These are phyloP conservation scores for Noctuana brunneofusca DNA, from an alignment of 2,888 invertebrate genomes.

Conservation along the genomic window DNA sequence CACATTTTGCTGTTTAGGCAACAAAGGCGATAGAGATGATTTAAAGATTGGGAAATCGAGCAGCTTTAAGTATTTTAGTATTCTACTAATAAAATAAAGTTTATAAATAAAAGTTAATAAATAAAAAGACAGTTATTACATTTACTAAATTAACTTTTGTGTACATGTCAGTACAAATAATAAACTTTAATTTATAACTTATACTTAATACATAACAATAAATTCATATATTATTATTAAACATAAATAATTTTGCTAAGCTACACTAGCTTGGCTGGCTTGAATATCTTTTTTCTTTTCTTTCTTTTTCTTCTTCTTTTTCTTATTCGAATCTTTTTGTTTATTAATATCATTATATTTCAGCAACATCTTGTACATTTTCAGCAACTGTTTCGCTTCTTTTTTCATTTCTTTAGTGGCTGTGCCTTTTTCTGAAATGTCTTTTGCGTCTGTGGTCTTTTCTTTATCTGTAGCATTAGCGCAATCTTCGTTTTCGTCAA, in stretches of 20 bases:
- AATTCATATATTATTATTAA: neutral
- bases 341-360: constrained; percentile 68
- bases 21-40: no score
- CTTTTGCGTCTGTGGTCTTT: constrained; percentile 33
- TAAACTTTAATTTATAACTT: neutral
- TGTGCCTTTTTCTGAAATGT: constrained; percentile 35
- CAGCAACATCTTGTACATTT: constrained; percentile 74
- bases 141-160: no score
- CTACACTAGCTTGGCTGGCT: constrained; percentile 6
- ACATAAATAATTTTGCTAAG: constrained; percentile 1
- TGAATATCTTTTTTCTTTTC: constrained; percentile 38
- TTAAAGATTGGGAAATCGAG: no score
- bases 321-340: constrained; percentile 56
- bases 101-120: no score
- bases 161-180: no score
- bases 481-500: no score
- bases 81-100: no score
- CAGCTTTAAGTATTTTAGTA: no score
- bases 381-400: constrained; percentile 72
- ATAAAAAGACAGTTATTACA: no score
- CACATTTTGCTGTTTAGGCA: no score
- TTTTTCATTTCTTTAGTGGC: constrained; percentile 60
- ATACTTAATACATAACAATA: neutral
- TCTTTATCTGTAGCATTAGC: constrained; percentile 32
- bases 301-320: constrained; percentile 64